These are phyloP conservation scores for Poecile montanus DNA, from an alignment of 2,797 vertebrate species.

Conservation along the genomic window DNA sequence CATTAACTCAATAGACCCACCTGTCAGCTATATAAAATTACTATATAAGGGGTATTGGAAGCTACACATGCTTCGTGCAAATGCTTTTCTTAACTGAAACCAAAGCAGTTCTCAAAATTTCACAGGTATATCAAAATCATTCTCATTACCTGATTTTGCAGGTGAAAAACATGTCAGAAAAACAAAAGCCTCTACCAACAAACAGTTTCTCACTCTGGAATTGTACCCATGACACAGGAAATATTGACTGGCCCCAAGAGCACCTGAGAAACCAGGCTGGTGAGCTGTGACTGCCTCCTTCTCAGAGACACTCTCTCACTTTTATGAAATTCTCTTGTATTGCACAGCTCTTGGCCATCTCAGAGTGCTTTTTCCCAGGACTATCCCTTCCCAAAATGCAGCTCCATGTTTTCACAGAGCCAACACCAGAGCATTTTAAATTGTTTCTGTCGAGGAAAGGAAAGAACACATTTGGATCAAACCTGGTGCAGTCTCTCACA, in stretches of 20 bases:
- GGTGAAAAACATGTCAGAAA: background rate
- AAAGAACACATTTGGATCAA: background rate
- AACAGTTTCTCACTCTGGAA: background rate
- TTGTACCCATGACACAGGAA: background rate
- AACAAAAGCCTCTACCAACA: background rate
- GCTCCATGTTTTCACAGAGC: background rate
- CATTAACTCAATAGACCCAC: constrained; percentile 62
- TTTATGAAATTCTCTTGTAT: background rate
- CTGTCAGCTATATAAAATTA: constrained; percentile 69
- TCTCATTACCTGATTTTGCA: background rate
- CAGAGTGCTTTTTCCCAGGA: background rate
- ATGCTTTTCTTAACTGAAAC: constrained; percentile 13
- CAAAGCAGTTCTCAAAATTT: background rate
- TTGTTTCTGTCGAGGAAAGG: background rate
- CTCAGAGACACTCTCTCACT: background rate
- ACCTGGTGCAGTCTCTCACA: background rate
- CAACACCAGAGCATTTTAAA: background rate
- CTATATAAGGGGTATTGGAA: constrained; percentile 48
- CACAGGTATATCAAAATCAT: constrained; percentile 64
- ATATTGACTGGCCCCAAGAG: background rate
- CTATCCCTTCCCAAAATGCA: background rate
- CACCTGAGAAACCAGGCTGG: background rate
- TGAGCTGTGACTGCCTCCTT: background rate
- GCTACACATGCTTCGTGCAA: background rate
- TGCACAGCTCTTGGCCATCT: background rate